Conservation (phyloP, 2,797 vertebrate genomes). For the Garrulus glandarius region DNA sequence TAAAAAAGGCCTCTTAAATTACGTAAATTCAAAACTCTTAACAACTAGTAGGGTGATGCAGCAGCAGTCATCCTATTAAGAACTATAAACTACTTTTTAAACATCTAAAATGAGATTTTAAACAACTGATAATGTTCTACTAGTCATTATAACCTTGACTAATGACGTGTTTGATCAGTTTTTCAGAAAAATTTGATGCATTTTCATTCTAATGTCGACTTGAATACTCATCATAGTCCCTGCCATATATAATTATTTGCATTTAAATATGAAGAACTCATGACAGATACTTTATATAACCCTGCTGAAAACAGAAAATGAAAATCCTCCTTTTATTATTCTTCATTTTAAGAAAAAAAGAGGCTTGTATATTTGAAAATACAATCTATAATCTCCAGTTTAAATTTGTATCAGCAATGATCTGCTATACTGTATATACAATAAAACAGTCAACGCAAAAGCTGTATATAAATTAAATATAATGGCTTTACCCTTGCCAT, state of each 20-base stretch:
- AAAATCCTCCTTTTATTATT: neutral
- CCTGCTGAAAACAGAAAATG: neutral
- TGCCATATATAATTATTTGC: constrained; percentile 52
- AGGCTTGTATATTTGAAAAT: neutral
- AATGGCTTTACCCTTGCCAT: neutral
- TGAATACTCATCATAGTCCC: constrained; percentile 1
- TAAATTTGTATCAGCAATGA: neutral
- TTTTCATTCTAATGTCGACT: constrained; percentile 22
- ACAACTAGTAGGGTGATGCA: neutral
- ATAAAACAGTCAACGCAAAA: neutral
- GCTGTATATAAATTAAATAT: neutral
- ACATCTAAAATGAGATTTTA: neutral
- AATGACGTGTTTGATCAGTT: constrained; percentile 28
- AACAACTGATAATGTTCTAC: neutral
- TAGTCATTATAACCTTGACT: constrained; percentile 6
- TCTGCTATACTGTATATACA: neutral
- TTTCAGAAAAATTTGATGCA: neutral
- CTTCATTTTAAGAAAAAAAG: neutral
- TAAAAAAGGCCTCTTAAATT: neutral
- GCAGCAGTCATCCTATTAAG: neutral
- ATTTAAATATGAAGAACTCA: constrained; percentile 29
- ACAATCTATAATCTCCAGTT: neutral
- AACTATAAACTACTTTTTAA: neutral
- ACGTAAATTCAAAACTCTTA: neutral
- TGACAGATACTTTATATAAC: constrained; percentile 51